Evolutionary conservation across 2,797 vertebrate species (phyloP).

Genomic region (Acipenser oxyrinchus): DNA sequence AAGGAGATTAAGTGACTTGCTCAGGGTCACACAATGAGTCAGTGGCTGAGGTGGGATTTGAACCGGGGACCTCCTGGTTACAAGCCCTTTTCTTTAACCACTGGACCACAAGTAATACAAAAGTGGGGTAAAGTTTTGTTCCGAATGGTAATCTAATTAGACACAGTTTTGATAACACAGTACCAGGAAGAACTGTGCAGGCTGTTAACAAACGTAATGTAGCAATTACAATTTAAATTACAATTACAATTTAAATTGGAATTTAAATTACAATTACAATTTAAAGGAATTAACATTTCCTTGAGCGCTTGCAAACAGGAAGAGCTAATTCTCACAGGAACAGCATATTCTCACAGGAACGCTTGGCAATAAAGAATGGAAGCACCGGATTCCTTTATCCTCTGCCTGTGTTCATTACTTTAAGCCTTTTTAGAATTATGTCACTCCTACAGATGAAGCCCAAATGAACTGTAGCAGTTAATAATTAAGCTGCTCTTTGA

Average conservation of each 20-base stretch:
- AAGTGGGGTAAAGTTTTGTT: too few species aligned
- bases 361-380: slow-evolving; percentile 20
- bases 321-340: slow-evolving; percentile 21
- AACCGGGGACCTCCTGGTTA: too few species aligned
- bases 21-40: too few species aligned
- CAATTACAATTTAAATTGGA: background rate
- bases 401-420: slow-evolving; percentile 29
- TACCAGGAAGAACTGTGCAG: slow-evolving; percentile 6
- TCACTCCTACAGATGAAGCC: slow-evolving; percentile 42
- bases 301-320: slow-evolving; percentile 17
- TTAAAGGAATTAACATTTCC: slow-evolving; percentile 22
- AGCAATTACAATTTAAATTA: slow-evolving; percentile 15
- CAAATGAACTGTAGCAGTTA: slow-evolving; percentile 44
- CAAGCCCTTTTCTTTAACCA: too few species aligned
- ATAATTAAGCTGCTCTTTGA: slow-evolving; percentile 38
- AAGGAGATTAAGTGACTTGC: too few species aligned
- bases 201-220: slow-evolving; percentile 12
- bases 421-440: slow-evolving; percentile 30
- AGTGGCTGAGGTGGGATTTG: too few species aligned
- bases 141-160: background rate
- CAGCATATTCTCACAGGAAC: slow-evolving; percentile 20
- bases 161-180: background rate
- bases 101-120: too few species aligned
- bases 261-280: slow-evolving; percentile 11
- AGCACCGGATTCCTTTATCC: slow-evolving; percentile 20